These are phyloP conservation scores for Philopotamus ludificatus DNA, from an alignment of 1,140 invertebrate species.

Conservation along the genomic window DNA sequence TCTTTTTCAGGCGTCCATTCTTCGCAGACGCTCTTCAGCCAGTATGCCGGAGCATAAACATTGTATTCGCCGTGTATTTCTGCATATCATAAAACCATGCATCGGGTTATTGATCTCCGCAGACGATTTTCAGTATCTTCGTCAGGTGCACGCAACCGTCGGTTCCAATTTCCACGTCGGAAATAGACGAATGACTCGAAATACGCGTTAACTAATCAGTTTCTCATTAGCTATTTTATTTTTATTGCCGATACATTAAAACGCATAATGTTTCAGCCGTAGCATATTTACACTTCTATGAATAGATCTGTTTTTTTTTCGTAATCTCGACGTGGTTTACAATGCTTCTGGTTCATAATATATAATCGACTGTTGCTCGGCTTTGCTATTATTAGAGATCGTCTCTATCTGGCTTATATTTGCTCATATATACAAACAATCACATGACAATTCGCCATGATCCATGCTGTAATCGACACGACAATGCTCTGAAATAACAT, in stretches of 20 bases:
- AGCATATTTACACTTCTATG: neutral
- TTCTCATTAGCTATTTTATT: neutral
- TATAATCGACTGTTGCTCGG: neutral
- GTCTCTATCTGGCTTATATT: neutral
- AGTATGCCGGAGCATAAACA: no score
- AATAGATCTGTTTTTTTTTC: neutral
- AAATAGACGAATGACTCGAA: no score
- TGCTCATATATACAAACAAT: neutral
- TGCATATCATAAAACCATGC: neutral
- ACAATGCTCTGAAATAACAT: no score
- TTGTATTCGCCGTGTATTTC: neutral
- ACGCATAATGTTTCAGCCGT: neutral
- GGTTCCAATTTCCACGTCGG: no score
- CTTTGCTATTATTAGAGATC: neutral
- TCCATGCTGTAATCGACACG: no score
- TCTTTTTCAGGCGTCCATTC: no score
- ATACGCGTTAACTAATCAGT: neutral
- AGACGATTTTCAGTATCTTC: neutral
- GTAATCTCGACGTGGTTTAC: neutral
- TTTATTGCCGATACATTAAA: neutral
- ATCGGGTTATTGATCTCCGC: conserved; percentile 3
- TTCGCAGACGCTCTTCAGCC: no score
- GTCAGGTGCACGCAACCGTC: neutral
- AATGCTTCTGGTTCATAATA: neutral
- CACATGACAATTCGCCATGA: neutral